phyloP scores from a whole-genome alignment of 2,113 vertebrate genomes.

The Propithecus coquereli region DNA sequence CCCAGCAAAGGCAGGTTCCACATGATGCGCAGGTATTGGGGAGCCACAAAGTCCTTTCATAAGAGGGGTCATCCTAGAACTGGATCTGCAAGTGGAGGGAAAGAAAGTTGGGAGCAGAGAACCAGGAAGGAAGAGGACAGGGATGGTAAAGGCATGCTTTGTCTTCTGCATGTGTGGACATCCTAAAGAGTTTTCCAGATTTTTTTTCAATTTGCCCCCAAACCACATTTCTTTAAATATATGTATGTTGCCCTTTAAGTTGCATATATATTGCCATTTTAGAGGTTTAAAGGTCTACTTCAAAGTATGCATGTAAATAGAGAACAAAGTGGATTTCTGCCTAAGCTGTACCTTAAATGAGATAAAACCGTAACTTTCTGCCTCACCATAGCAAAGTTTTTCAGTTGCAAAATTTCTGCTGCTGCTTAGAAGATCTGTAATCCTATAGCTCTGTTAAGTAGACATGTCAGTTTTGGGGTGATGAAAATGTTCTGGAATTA shows the following conservation, averaged over 20 bases:
- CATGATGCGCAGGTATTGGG: accelerated
- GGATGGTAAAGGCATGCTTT: accelerated
- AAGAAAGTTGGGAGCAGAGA: neutral
- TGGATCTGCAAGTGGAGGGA: neutral
- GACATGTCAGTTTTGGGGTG: neutral
- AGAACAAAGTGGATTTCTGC: neutral
- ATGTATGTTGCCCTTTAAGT: neutral
- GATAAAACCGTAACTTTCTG: neutral
- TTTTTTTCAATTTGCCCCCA: neutral
- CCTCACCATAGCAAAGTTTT: neutral
- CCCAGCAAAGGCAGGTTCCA: accelerated
- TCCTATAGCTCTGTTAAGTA: neutral
- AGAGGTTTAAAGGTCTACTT: neutral
- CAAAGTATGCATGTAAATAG: neutral
- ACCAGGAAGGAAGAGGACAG: neutral
- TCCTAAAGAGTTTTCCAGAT: neutral
- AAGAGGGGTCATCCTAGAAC: neutral
- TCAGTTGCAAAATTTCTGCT: neutral
- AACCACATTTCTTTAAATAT: neutral
- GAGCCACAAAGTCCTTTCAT: accelerated
- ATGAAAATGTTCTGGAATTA: neutral
- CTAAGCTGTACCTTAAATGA: neutral
- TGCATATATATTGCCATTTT: neutral
- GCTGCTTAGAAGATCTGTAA: neutral
- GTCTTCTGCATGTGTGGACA: neutral